These are phyloP conservation scores for Polymixis flavicincta DNA, from an alignment of 2,888 invertebrate genomes.

Conservation along the genomic window DNA sequence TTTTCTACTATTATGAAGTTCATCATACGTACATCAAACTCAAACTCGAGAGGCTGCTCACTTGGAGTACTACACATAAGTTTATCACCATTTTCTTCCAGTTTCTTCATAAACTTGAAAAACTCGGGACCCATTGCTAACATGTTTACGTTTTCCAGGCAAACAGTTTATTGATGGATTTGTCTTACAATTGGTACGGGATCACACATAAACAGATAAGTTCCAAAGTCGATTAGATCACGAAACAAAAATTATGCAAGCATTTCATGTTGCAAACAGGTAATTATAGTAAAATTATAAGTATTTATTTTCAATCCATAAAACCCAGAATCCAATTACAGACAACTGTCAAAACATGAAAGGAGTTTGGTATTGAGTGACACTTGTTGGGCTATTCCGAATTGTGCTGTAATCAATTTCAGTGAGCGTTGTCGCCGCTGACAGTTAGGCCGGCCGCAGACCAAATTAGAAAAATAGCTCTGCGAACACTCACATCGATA, in stretches of 20 bases:
- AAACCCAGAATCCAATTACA: constrained; percentile 5
- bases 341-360: constrained; percentile 15
- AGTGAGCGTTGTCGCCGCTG: too few species aligned
- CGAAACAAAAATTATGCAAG: background rate
- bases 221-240: background rate
- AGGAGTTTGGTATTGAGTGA: background rate
- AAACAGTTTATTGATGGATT: background rate
- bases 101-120: constrained; percentile 82
- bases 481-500: too few species aligned
- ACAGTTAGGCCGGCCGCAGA: too few species aligned
- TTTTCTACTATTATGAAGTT: background rate
- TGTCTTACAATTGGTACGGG: background rate
- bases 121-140: constrained; percentile 84
- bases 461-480: too few species aligned
- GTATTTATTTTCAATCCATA: background rate
- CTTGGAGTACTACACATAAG: constrained; percentile 74
- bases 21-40: constrained; percentile 81
- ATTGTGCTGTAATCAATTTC: too few species aligned
- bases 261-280: background rate
- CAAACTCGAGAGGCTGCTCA: constrained; percentile 83
- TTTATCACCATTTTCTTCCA: constrained; percentile 87
- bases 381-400: too few species aligned
- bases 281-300: too few species aligned
- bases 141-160: constrained; percentile 69
- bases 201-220: too few species aligned